Conservation (phyloP, 1,140 invertebrate species). For the Coenobita brevimanus region DNA sequence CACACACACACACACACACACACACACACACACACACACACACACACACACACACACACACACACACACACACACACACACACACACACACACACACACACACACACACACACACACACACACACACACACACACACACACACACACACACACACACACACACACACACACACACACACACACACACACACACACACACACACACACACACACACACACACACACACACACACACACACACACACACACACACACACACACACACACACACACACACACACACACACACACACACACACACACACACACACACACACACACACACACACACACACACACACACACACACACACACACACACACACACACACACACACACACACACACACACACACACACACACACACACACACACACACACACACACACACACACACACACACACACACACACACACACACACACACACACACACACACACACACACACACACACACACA, state of each 20-base stretch:
- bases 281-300: conserved; percentile 5
- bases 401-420: too few relatives aligned
- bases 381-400: too few relatives aligned
- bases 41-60: background rate
- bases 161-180: conserved; percentile 3
- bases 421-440: too few relatives aligned
- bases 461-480: too few relatives aligned
- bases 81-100: background rate
- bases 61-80: background rate
- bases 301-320: background rate
- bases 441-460: too few relatives aligned
- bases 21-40: background rate
- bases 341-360: too few relatives aligned
- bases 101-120: background rate
- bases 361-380: too few relatives aligned
- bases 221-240: background rate
- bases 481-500: too few relatives aligned
- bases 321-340: background rate
- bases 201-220: background rate
- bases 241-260: conserved; percentile 3
- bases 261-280: conserved; percentile 5
- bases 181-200: background rate
- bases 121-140: background rate
- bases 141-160: conserved; percentile 5
- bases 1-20: background rate